Percentiles rank a stretch among this genome's conserved stretches.
These are phyloP conservation scores for Chrosomus eos DNA, from an alignment of 2,797 vertebrate species.

Conservation along the genomic window DNA sequence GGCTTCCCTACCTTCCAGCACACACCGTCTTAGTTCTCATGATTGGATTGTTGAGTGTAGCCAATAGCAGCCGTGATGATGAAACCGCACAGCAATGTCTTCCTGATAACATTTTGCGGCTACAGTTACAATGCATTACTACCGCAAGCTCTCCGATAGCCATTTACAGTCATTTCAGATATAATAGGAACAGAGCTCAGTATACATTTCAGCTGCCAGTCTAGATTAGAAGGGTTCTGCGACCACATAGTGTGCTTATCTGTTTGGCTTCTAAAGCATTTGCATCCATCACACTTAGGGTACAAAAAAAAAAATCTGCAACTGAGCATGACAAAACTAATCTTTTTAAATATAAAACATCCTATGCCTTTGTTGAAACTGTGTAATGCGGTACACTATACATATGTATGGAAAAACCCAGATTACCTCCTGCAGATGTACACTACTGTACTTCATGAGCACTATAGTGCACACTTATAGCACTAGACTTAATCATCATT, in stretches of 20 bases:
- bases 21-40: constrained; percentile 7
- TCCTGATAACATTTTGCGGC: constrained; percentile 24
- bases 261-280: background rate
- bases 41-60: constrained; percentile 18
- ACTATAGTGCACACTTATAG: no score
- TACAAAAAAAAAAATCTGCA: background rate
- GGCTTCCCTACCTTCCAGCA: background rate
- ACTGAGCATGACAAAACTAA: background rate
- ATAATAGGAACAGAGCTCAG: constrained; percentile 20
- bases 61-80: constrained; percentile 48
- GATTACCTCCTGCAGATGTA: background rate
- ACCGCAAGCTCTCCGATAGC: background rate
- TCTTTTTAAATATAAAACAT: background rate
- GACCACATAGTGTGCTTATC: background rate
- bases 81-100: constrained; percentile 56
- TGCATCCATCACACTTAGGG: background rate
- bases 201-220: constrained; percentile 6
- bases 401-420: background rate
- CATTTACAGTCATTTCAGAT: constrained; percentile 38
- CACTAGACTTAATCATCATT: background rate
- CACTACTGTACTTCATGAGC: background rate
- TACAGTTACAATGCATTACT: constrained; percentile 28
- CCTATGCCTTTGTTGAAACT: constrained; percentile 3
- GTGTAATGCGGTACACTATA: background rate
- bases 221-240: constrained; percentile 15